phyloP scores from a whole-genome alignment of 2,113 vertebrate genomes.

The Pithys albifrons region DNA sequence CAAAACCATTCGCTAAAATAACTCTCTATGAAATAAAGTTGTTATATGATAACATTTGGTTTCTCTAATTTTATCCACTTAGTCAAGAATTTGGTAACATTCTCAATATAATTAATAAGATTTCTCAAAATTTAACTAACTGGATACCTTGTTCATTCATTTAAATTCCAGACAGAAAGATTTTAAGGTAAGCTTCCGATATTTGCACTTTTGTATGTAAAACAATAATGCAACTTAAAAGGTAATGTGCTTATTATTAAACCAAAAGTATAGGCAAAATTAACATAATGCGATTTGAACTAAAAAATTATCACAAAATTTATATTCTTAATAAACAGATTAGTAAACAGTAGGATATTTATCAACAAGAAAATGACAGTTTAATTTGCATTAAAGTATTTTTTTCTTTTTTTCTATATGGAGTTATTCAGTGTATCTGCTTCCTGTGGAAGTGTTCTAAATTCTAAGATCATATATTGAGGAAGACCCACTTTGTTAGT shows the following conservation, averaged over 20 bases:
- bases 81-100: neutral
- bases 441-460: neutral
- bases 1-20: neutral
- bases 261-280: conserved; percentile 18
- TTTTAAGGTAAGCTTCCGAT: conserved; percentile 37
- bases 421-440: neutral
- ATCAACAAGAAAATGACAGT: neutral
- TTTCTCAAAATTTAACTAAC: neutral
- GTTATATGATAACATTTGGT: neutral
- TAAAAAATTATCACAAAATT: conserved; percentile 13
- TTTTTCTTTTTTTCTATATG: neutral
- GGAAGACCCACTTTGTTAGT: neutral
- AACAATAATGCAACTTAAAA: conserved; percentile 62
- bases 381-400: neutral
- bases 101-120: neutral
- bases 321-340: neutral
- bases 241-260: conserved; percentile 63
- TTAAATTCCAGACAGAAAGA: conserved; percentile 42
- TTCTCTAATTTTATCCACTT: neutral
- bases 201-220: conserved; percentile 43
- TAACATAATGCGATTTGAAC: conserved; percentile 21
- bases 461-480: neutral
- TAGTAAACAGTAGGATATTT: neutral
- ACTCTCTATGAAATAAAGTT: neutral
- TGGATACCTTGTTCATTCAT: conserved; percentile 35